Evolutionary conservation across 2,113 vertebrate species (phyloP).

Genomic region (Sapayoa aenigma): DNA sequence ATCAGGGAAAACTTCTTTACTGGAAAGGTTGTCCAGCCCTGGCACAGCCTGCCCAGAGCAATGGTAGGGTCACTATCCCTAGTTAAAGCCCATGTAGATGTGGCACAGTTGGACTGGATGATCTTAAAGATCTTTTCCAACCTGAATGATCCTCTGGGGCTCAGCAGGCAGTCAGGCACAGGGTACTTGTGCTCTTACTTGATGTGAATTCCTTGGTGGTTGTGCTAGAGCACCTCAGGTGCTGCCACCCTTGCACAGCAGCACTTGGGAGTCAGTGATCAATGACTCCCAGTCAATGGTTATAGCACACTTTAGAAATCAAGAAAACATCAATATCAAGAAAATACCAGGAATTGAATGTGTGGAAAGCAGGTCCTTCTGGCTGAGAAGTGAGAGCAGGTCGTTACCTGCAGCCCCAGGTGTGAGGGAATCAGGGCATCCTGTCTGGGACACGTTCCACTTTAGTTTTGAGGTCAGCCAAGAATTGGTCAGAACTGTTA

Average conservation of each 20-base stretch:
- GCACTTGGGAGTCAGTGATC: not conserved
- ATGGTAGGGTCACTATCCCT: not conserved
- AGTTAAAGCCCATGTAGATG: not conserved
- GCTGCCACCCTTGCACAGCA: not conserved
- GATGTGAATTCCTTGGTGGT: not conserved
- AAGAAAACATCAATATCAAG: no score
- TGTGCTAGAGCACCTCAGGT: not conserved
- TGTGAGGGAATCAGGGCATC: not conserved
- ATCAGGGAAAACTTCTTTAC: no score
- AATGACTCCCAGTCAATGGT: no score
- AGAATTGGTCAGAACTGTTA: not conserved
- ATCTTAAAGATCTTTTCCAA: not conserved
- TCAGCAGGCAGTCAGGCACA: not conserved
- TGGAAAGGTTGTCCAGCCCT: not conserved
- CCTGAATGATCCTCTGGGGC: not conserved
- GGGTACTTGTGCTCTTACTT: not conserved
- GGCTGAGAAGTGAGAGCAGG: not conserved
- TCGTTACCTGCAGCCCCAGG: not conserved
- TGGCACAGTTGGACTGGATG: not conserved
- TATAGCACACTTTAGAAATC: accelerated
- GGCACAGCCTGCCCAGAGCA: not conserved
- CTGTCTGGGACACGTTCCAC: not conserved
- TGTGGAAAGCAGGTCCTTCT: not conserved
- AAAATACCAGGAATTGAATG: not conserved
- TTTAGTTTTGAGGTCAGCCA: constrained; percentile 34